Percentiles rank a stretch among this genome's conserved stretches.
Conservation (phyloP, 2,888 invertebrate species). For the Euplagia quadripunctaria region DNA sequence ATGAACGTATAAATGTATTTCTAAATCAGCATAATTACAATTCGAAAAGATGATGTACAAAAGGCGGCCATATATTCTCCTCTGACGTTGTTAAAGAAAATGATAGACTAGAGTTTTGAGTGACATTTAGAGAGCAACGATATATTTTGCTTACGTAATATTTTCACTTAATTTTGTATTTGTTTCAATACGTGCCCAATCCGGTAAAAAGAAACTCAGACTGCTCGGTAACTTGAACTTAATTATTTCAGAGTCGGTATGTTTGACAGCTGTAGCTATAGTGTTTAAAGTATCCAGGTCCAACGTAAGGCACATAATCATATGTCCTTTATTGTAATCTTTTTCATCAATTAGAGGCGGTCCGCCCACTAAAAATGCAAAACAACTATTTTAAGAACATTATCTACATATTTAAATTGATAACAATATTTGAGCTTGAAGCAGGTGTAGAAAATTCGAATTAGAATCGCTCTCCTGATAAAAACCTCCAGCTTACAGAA, state of each 20-base stretch:
- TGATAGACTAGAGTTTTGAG: no score
- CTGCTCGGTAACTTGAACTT: slow-evolving; percentile 53
- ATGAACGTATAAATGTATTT: no score
- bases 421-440: no score
- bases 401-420: no score
- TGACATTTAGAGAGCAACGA: not conserved
- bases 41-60: no score
- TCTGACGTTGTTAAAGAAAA: no score
- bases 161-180: not conserved
- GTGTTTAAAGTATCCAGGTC: slow-evolving; percentile 58
- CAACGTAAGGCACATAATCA: slow-evolving; percentile 66
- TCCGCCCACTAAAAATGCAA: slow-evolving; percentile 1
- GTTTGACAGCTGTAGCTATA: slow-evolving; percentile 52
- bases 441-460: no score
- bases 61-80: no score
- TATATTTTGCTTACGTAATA: not conserved
- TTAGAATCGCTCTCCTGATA: no score
- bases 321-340: slow-evolving; percentile 64
- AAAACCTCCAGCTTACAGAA: no score
- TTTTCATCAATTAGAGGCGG: slow-evolving; percentile 51
- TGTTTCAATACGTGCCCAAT: slow-evolving; percentile 8
- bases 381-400: no score
- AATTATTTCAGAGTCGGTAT: slow-evolving; percentile 50
- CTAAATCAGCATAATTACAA: no score
- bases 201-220: slow-evolving; percentile 1